Conservation (phyloP, 1,140 invertebrate genomes). For the Trichonephila inaurata region DNA sequence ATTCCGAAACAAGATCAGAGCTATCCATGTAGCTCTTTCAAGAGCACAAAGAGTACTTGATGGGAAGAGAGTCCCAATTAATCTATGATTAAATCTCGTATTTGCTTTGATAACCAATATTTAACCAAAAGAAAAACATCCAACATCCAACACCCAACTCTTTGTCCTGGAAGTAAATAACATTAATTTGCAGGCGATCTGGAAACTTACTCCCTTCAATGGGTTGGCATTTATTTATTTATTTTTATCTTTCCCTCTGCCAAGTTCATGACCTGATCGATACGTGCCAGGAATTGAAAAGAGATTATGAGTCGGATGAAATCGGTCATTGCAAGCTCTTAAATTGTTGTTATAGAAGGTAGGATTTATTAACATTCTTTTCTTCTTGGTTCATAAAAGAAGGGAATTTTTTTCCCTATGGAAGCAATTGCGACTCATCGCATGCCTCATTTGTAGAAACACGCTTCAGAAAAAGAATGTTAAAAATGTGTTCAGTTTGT, state of each 20-base stretch:
- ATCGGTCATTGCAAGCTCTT: constrained; percentile 39
- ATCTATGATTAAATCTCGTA: neutral
- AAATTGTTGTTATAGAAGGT: constrained; percentile 36
- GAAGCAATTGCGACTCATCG: neutral
- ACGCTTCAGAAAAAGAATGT: neutral
- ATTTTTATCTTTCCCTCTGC: neutral
- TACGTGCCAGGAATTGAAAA: constrained; percentile 34
- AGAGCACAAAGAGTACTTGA: neutral
- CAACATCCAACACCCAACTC: constrained; percentile 4
- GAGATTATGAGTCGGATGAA: constrained; percentile 10
- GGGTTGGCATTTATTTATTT: neutral
- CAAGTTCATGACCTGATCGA: constrained; percentile 35
- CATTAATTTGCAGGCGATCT: constrained; percentile 29
- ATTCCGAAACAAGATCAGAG: neutral
- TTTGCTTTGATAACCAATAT: constrained; percentile 19
- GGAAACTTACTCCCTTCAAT: neutral
- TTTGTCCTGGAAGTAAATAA: constrained; percentile 22
- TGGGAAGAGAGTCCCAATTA: neutral
- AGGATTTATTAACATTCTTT: constrained; percentile 47
- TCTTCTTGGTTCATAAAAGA: neutral
- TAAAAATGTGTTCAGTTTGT: neutral
- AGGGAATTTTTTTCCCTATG: neutral
- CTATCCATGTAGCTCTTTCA: no score
- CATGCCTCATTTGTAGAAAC: neutral
- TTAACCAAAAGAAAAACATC: constrained; percentile 13